phyloP scores from a whole-genome alignment of 2,113 vertebrate species.

The Myrmophylax atrothorax region DNA sequence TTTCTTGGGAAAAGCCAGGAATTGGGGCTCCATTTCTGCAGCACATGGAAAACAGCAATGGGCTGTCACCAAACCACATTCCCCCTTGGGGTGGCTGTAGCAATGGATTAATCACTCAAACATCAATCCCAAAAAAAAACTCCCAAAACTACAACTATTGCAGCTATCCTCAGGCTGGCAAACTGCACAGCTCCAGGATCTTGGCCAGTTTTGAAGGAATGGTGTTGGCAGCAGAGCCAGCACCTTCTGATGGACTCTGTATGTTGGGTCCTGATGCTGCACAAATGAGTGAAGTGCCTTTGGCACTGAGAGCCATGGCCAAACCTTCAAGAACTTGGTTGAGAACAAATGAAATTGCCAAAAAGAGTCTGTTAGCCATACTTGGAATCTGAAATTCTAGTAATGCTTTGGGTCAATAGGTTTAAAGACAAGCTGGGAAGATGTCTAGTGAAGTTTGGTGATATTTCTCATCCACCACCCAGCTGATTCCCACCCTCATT shows the following conservation, averaged over 20 bases:
- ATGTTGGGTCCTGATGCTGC: neutral
- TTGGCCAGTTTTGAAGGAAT: neutral
- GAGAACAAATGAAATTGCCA: neutral
- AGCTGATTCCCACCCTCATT: neutral
- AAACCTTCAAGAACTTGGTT: neutral
- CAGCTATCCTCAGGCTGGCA: neutral
- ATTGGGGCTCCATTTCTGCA: neutral
- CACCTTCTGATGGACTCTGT: neutral
- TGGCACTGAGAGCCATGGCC: neutral
- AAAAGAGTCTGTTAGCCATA: neutral
- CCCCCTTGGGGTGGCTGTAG: neutral
- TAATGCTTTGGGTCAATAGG: neutral
- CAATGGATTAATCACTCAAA: neutral
- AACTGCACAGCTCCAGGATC: neutral
- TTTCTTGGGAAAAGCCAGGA: neutral
- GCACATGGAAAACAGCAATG: rapidly evolving
- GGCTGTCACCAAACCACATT: neutral
- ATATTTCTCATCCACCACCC: neutral
- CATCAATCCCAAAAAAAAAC: rapidly evolving
- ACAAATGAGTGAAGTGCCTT: neutral
- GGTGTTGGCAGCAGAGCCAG: neutral
- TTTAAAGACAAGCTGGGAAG: neutral
- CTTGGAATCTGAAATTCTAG: neutral
- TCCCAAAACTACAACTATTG: neutral
- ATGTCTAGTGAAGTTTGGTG: neutral